phyloP scores from a whole-genome alignment of 2,888 invertebrate genomes.

The Bombylius major region DNA sequence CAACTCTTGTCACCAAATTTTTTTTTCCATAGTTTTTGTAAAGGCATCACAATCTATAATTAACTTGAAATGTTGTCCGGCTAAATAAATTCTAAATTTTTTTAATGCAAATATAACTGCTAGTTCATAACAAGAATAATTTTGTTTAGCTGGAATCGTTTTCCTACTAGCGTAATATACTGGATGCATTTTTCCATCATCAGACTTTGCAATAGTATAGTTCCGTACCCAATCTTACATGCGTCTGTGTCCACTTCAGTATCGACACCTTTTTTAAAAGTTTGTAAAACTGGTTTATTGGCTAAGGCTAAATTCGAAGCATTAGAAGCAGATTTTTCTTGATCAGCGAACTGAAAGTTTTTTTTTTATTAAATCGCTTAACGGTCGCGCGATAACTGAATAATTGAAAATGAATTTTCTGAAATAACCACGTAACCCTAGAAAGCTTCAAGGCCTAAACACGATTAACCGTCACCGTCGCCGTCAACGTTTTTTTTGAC shows the following conservation, averaged over 20 bases:
- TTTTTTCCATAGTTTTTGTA: constrained; percentile 18
- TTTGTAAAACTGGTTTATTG: no score
- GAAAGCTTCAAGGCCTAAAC: no score
- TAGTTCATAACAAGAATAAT: constrained; percentile 19
- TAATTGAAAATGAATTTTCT: no score
- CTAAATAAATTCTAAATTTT: constrained; percentile 19
- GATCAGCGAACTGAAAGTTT: no score
- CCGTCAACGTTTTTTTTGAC: no score
- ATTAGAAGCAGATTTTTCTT: no score
- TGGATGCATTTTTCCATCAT: constrained; percentile 4
- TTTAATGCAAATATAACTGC: constrained; percentile 20
- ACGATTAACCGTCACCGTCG: no score
- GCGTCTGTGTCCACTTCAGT: constrained; percentile 26
- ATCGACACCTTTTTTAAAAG: no score
- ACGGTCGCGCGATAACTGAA: no score
- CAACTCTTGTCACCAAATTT: constrained; percentile 18
- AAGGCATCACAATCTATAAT: constrained; percentile 22
- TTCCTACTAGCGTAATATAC: constrained; percentile 5
- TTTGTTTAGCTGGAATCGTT: neutral
- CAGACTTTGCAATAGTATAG: constrained; percentile 16
- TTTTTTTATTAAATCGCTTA: no score
- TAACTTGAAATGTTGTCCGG: constrained; percentile 16
- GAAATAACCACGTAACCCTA: no score
- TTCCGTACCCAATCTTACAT: constrained; percentile 17
- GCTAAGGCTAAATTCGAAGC: no score